phyloP scores from a whole-genome alignment of 2,888 invertebrate species.

The Imbricaverruca yamaguchii region DNA sequence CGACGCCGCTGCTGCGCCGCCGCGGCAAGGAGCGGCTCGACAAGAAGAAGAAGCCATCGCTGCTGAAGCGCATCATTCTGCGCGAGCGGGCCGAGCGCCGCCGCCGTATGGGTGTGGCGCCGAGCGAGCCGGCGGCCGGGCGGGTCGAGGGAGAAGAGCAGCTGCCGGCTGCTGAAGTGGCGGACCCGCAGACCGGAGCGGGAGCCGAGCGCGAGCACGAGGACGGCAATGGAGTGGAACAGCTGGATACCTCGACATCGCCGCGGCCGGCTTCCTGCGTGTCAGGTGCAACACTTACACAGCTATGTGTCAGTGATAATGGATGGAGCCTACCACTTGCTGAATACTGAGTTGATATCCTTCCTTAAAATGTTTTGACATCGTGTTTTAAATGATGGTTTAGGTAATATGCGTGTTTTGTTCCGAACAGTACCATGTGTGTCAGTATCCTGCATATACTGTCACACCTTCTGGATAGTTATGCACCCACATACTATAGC shows the following conservation, averaged over 20 bases:
- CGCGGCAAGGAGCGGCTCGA: slow-evolving; percentile 45
- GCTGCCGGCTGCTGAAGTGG: not conserved
- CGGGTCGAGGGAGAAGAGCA: not conserved
- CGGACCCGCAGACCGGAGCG: not conserved
- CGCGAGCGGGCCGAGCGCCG: slow-evolving; percentile 29
- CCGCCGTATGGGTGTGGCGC: not conserved
- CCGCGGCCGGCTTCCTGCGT: not conserved
- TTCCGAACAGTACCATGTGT: too few species aligned
- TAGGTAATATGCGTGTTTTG: too few species aligned
- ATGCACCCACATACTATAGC: too few species aligned
- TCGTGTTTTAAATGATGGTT: too few species aligned
- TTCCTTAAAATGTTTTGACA: too few species aligned
- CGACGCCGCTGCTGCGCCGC: not conserved
- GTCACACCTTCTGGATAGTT: too few species aligned
- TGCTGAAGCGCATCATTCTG: slow-evolving; percentile 37
- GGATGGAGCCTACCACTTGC: too few species aligned
- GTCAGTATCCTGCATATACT: too few species aligned
- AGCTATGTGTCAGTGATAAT: too few species aligned
- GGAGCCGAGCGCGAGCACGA: not conserved
- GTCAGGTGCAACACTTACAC: too few species aligned
- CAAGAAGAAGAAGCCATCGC: slow-evolving; percentile 41
- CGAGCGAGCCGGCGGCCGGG: not conserved
- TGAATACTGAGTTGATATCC: too few species aligned
- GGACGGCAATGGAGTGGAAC: not conserved
- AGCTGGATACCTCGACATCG: not conserved